Evolutionary conservation across 1,140 invertebrate genomes (phyloP).

Genomic region (Matsumurasca onukii): DNA sequence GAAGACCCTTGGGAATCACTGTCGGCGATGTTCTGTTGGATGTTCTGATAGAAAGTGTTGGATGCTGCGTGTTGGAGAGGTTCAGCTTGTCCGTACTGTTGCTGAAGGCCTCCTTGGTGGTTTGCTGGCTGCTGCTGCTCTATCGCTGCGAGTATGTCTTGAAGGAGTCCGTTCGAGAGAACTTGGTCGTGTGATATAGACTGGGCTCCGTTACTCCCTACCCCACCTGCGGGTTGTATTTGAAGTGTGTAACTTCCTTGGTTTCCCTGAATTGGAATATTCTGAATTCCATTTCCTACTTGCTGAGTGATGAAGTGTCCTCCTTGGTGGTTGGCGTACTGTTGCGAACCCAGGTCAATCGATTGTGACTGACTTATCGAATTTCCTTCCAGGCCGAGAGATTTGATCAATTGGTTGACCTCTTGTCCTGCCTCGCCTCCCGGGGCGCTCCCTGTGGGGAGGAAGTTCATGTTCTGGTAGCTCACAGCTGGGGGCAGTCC

Average conservation of each 20-base stretch:
- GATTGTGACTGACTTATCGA: slow-evolving; percentile 28
- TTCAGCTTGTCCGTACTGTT: slow-evolving; percentile 25
- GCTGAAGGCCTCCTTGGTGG: slow-evolving; percentile 22
- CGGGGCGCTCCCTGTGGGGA: neutral
- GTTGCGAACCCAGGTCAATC: slow-evolving; percentile 27
- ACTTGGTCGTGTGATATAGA: slow-evolving; percentile 67
- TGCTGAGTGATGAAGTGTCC: neutral
- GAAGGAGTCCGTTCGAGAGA: slow-evolving; percentile 71
- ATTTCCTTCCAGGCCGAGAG: slow-evolving; percentile 37
- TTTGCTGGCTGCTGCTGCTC: slow-evolving; percentile 55
- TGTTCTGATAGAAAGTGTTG: slow-evolving; percentile 1
- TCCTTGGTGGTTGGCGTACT: neutral
- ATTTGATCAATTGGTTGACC: slow-evolving; percentile 37
- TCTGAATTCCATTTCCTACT: slow-evolving; percentile 12
- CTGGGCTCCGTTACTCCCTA: slow-evolving; percentile 49
- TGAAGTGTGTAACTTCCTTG: slow-evolving; percentile 68
- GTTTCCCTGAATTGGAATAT: slow-evolving; percentile 61
- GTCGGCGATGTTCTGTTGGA: slow-evolving; percentile 20
- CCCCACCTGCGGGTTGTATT: slow-evolving; percentile 58
- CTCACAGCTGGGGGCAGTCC: slow-evolving; percentile 8
- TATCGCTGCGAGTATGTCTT: slow-evolving; percentile 73
- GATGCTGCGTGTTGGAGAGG: slow-evolving; percentile 23
- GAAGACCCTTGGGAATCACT: slow-evolving; percentile 22
- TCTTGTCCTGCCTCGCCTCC: slow-evolving; percentile 24
- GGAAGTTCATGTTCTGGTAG: slow-evolving; percentile 28